phyloP scores from a whole-genome alignment of 2,113 vertebrate species.

The Myotis brandtii region DNA sequence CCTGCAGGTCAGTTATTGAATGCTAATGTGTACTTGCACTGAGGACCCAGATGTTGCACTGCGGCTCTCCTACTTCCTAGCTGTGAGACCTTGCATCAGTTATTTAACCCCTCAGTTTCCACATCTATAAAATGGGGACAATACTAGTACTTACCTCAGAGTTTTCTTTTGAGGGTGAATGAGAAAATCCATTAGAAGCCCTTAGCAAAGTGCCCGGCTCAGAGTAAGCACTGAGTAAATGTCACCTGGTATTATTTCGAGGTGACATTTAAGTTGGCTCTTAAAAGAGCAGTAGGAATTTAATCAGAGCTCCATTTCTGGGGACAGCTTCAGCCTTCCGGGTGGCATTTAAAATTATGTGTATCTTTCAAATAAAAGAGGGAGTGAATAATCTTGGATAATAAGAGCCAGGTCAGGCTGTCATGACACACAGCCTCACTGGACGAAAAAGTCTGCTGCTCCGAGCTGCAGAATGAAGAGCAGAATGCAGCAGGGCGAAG shows the following conservation, averaged over 20 bases:
- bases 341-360: slow-evolving; percentile 70
- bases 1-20: not conserved
- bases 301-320: slow-evolving; percentile 69
- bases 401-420: not conserved
- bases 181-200: slow-evolving; percentile 61
- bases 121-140: slow-evolving; percentile 71
- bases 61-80: not conserved
- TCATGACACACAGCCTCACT: not conserved
- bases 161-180: slow-evolving; percentile 5
- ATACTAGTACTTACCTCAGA: slow-evolving; percentile 5
- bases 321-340: slow-evolving; percentile 64
- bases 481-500: not conserved
- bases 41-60: not conserved
- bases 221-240: slow-evolving; percentile 74
- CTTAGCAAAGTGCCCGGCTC: slow-evolving; percentile 69
- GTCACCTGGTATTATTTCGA: slow-evolving; percentile 73
- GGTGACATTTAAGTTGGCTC: slow-evolving; percentile 78
- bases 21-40: not conserved
- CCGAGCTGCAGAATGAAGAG: not conserved
- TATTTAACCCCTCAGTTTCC: slow-evolving; percentile 56
- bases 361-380: slow-evolving; percentile 57
- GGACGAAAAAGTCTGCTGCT: not conserved
- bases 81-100: not conserved
- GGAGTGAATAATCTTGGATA: slow-evolving; percentile 59
- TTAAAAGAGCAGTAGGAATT: slow-evolving; percentile 74